phyloP scores from a whole-genome alignment of 2,113 vertebrate genomes.

The Elephas maximus region DNA sequence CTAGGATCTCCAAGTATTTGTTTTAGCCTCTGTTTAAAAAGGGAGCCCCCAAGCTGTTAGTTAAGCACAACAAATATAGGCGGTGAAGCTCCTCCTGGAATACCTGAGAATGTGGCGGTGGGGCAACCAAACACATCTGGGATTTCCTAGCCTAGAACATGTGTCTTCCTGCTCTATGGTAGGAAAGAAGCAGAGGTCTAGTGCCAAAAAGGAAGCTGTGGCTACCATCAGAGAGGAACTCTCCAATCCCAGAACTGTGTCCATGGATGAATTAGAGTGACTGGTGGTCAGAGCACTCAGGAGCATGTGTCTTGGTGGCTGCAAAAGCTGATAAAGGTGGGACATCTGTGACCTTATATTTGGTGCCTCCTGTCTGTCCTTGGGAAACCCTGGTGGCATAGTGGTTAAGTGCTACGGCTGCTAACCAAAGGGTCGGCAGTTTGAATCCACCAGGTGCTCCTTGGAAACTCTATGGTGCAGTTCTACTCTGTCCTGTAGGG shows the following conservation, averaged over 20 bases:
- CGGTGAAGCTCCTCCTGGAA: not conserved
- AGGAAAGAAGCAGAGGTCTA: not conserved
- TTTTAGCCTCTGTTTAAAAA: not conserved
- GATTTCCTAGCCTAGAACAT: not conserved
- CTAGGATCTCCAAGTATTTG: not conserved
- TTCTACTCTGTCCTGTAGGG: no score
- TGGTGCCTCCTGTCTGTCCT: not conserved
- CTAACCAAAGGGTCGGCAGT: no score
- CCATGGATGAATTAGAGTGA: not conserved
- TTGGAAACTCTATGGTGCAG: no score
- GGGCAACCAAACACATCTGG: accelerated
- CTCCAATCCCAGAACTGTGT: not conserved
- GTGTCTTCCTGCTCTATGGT: not conserved
- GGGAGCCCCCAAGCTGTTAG: not conserved
- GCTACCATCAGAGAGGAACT: not conserved
- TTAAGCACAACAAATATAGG: not conserved
- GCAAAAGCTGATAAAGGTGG: not conserved
- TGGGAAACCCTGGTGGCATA: no score
- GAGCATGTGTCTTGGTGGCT: not conserved
- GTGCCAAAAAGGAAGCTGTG: not conserved
- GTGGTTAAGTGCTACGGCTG: no score
- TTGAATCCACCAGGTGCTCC: no score
- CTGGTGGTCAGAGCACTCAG: not conserved
- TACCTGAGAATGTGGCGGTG: not conserved
- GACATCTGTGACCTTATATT: not conserved